Base-by-base conservation (phyloP, 2,888 invertebrate species). In the Zootermopsis nevadensis region DNA sequence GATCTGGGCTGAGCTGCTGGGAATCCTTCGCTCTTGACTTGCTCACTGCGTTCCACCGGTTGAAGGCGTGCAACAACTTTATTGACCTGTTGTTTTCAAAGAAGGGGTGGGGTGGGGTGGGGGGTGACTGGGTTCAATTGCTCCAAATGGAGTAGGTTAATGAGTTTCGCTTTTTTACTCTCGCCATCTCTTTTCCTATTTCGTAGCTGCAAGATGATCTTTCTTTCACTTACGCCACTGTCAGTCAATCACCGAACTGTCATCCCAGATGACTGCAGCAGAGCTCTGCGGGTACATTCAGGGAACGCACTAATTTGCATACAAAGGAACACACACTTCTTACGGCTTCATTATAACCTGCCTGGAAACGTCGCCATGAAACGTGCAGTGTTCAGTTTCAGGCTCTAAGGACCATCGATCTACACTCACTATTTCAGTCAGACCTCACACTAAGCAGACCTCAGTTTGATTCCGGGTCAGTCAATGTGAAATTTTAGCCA, bases 101-200 rank as follows among this genome's bases (percentile, higher is more conserved):
- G 6, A 8, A 67, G 30, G 33, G 33, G 33, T 6, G 31, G 10
- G 66, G 24, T 22, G 66, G 24, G 24, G 30, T 10, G 30, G 19
- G 30, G 48, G 77, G 77, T 77, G 77, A 55, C 77, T 55, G 77
- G 55, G 77, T 77, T 77, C 77, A 77, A 77, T 77, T 77, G 77
- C 77, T 77, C 77, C 77, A 77, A 55, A 77, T 77, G 77, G 77
- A 77, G 30, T 55, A 31, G 77, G 77, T 77, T 77, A 77, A 77
- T 77, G 77, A 77, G 77, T 48, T 77, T 77, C 55, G 22, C 55
- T 48, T 77, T 33, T 77, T 55, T 77, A 31, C 42, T 77, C 77
- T 30, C 30, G 30, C 53, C 77, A 22, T 55, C 22, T 55, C 27
- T 48, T 77, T 30, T 55, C 30, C 77, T 55, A 31, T 55, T 31